A percentile compares a stretch with the other conserved stretches of the same genome.
Evolutionary conservation across 1,140 invertebrate species (phyloP).

Genomic region (Rhyzopertha dominica): DNA sequence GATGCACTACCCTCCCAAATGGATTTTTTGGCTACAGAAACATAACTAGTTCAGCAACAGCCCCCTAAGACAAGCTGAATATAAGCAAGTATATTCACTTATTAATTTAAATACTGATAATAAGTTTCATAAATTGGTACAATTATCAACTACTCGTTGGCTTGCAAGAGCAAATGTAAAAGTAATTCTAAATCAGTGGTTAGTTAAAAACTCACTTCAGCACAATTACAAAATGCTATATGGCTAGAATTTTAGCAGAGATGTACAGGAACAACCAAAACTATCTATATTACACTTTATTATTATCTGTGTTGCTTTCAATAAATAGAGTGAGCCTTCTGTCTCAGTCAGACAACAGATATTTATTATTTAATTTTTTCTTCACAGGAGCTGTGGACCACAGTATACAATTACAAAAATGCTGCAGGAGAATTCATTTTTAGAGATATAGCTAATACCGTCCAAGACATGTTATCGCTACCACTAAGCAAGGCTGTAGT

Average conservation of each 20-base stretch:
- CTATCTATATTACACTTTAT: constrained; percentile 2
- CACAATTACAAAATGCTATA: background rate
- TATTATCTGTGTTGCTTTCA: background rate
- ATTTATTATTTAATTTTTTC: no score
- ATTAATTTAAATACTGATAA: constrained; percentile 2
- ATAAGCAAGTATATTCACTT: no score
- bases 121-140: constrained; percentile 4
- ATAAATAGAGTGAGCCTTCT: no score
- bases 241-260: constrained; percentile 3
- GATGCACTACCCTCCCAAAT: constrained; percentile 1
- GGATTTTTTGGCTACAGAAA: constrained; percentile 9
- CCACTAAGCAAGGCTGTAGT: no score
- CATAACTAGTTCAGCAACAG: constrained; percentile 7
- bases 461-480: no score
- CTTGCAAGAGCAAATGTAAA: constrained; percentile 10
- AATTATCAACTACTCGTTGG: constrained; percentile 7
- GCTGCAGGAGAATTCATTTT: no score
- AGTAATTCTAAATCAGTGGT: constrained; percentile 6
- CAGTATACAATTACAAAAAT: no score
- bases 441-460: no score
- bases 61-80: background rate
- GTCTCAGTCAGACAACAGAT: no score
- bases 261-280: constrained; percentile 8
- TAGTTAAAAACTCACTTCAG: constrained; percentile 5
- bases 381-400: no score